Conservation (phyloP, 2,797 vertebrate genomes). For the Silurus lanzhouensis region DNA sequence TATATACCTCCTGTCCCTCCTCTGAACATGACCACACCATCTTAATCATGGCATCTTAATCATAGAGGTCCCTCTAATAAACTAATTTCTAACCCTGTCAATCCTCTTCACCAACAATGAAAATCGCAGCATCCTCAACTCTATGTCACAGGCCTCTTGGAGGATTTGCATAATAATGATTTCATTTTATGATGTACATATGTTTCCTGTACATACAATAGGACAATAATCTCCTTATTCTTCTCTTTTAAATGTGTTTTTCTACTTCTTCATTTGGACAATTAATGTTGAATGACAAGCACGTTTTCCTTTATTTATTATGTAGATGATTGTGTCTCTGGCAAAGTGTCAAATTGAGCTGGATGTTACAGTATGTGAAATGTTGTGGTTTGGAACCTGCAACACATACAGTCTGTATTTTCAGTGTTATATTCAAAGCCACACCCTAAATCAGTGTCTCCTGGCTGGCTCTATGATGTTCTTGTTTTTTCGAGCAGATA, state of each 20-base stretch:
- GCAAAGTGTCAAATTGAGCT: neutral
- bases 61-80: too few relatives aligned
- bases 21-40: too few relatives aligned
- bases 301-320: neutral
- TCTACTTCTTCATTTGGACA: neutral
- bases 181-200: too few relatives aligned
- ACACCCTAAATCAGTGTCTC: neutral
- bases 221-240: too few relatives aligned
- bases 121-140: too few relatives aligned
- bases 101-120: too few relatives aligned
- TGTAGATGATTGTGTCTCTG: neutral
- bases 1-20: too few relatives aligned
- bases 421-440: neutral
- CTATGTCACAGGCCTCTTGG: too few relatives aligned
- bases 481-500: neutral
- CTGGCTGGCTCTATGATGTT: neutral
- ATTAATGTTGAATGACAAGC: neutral
- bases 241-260: neutral
- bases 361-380: neutral
- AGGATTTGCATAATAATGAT: too few relatives aligned
- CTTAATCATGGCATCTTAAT: too few relatives aligned
- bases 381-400: neutral
- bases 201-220: too few relatives aligned
- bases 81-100: too few relatives aligned
- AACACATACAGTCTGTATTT: neutral